Conservation (phyloP, 2,797 vertebrate species). For the Acrossocheilus wenchowensis region DNA sequence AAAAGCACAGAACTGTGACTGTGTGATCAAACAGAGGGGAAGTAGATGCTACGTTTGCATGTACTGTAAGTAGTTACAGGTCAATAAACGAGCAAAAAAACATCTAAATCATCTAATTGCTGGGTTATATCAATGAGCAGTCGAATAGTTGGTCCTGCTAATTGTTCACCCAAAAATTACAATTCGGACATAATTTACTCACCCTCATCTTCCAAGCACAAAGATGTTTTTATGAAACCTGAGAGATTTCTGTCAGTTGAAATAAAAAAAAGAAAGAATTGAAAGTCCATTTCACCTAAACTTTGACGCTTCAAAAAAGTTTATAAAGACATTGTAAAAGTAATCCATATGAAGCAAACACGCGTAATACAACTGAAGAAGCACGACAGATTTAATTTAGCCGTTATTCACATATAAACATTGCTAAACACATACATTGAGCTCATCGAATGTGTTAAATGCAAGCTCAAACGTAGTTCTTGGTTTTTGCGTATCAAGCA, state of each 20-base stretch:
- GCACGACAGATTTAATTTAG: background rate
- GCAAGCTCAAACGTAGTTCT: background rate
- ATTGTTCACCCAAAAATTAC: too few species aligned
- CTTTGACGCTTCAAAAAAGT: too few species aligned
- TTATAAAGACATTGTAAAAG: too few species aligned
- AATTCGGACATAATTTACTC: too few species aligned
- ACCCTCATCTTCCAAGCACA: too few species aligned
- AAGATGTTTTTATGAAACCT: too few species aligned
- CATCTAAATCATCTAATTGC: background rate
- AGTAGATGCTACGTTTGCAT: background rate
- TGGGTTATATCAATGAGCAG: background rate
- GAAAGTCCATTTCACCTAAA: too few species aligned
- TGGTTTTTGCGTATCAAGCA: too few species aligned
- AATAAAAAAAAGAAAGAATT: too few species aligned
- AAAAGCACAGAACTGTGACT: background rate
- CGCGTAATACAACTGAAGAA: background rate
- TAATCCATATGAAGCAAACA: background rate
- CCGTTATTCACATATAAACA: too few species aligned
- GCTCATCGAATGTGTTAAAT: background rate
- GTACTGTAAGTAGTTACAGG: background rate
- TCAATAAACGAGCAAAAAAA: background rate
- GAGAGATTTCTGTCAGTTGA: too few species aligned
- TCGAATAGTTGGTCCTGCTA: background rate
- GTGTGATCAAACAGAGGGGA: conserved; percentile 8
- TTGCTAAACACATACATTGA: background rate